These are phyloP conservation scores for Apus apus DNA, from an alignment of 2,113 vertebrate species.

Conservation along the genomic window DNA sequence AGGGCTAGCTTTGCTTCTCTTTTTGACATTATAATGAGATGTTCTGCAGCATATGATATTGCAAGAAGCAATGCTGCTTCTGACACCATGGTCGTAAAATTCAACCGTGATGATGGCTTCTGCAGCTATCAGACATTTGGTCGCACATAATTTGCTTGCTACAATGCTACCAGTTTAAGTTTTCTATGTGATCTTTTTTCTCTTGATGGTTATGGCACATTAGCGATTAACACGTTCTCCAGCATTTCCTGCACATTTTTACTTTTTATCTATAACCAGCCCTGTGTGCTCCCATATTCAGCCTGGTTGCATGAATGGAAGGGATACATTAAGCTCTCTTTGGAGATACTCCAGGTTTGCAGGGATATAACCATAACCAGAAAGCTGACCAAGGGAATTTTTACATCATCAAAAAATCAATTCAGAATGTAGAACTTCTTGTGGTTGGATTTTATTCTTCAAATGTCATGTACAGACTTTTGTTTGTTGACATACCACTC, in stretches of 20 bases:
- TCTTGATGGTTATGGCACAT: not conserved
- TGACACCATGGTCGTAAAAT: not conserved
- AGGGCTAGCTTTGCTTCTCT: not conserved
- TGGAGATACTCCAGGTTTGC: not conserved
- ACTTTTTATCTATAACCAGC: not conserved
- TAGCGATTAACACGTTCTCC: not conserved
- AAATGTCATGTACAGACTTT: conserved; percentile 41
- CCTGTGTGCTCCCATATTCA: not conserved
- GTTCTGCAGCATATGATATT: not conserved
- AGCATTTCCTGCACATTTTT: not conserved
- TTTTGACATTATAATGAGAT: not conserved
- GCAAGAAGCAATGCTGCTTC: not conserved
- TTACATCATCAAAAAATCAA: not conserved
- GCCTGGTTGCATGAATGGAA: not conserved
- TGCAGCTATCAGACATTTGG: not conserved
- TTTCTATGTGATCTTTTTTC: not conserved
- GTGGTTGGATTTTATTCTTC: conserved; percentile 31
- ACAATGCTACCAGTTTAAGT: not conserved
- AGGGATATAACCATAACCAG: not conserved
- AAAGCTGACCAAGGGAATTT: not conserved
- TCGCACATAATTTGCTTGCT: not conserved
- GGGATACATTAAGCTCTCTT: not conserved
- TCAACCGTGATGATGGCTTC: not conserved
- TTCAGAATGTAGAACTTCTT: conserved; percentile 15
- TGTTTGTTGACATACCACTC: conserved; percentile 64